Percentiles rank a stretch among this genome's conserved stretches.
Evolutionary conservation across 2,113 vertebrate genomes (phyloP).

Genomic region (Aepyceros melampus): DNA sequence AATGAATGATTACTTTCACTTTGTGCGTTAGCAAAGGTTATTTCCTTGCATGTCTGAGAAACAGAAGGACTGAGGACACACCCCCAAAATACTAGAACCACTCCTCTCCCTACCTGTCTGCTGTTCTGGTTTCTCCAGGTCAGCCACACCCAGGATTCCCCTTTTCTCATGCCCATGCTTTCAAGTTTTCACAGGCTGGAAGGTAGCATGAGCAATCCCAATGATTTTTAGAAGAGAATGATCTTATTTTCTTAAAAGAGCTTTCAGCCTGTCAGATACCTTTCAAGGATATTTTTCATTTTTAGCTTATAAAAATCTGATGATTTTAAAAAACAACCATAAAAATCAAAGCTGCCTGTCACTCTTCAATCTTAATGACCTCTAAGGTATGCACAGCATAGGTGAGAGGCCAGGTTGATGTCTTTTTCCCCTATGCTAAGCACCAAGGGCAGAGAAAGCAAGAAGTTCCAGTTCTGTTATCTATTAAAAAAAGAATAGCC

Average conservation of each 20-base stretch:
- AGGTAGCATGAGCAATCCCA: neutral
- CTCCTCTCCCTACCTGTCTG: neutral
- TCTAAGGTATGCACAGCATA: fast-evolving
- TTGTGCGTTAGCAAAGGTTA: neutral
- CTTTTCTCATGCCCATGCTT: neutral
- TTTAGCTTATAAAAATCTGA: neutral
- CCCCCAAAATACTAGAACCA: neutral
- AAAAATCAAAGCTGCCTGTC: neutral
- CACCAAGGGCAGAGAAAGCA: neutral
- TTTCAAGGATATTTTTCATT: neutral
- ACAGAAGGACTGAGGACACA: neutral
- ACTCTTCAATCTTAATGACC: neutral
- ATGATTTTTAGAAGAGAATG: neutral
- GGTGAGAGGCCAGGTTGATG: neutral
- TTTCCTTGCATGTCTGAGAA: neutral
- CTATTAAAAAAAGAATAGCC: neutral
- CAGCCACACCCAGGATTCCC: neutral
- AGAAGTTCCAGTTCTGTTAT: neutral
- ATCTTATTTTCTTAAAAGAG: neutral
- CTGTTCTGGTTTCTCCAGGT: neutral
- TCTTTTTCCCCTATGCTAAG: too few species aligned
- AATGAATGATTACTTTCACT: neutral
- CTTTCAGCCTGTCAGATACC: neutral
- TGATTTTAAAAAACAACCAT: neutral
- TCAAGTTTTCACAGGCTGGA: neutral